These are phyloP conservation scores for Enteromius fasciolatus DNA, from an alignment of 2,797 vertebrate genomes.

Conservation along the genomic window DNA sequence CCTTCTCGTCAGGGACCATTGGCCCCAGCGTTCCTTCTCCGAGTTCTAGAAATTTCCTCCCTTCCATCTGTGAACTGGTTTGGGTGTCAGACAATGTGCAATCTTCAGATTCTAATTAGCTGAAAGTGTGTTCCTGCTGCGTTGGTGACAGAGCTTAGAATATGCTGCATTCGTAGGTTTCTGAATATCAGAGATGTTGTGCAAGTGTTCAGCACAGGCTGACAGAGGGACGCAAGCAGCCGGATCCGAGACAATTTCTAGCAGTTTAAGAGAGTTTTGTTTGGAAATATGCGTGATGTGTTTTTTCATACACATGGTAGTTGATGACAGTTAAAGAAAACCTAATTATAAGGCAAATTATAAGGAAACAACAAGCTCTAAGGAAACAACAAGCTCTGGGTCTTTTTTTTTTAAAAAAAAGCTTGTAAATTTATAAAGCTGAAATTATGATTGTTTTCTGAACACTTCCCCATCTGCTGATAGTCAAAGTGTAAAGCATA, in stretches of 20 bases:
- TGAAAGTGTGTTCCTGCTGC: slow-evolving; percentile 53
- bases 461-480: not conserved
- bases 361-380: not conserved
- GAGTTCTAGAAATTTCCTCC: slow-evolving; percentile 50
- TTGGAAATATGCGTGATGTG: slow-evolving; percentile 5
- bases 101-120: slow-evolving; percentile 60
- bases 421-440: not conserved
- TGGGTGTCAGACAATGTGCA: slow-evolving; percentile 51
- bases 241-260: slow-evolving; percentile 1
- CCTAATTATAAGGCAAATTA: not conserved
- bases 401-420: not conserved
- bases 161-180: slow-evolving; percentile 47
- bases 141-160: slow-evolving; percentile 51
- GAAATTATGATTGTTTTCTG: not conserved
- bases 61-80: slow-evolving; percentile 56
- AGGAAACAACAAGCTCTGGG: not conserved
- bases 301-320: not conserved
- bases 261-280: slow-evolving; percentile 16
- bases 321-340: not conserved
- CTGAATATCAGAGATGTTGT: slow-evolving; percentile 33
- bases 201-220: slow-evolving; percentile 22
- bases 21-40: slow-evolving; percentile 29
- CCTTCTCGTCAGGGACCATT: slow-evolving; percentile 36
- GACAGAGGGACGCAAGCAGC: slow-evolving; percentile 17
- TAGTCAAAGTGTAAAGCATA: not conserved